Conservation (phyloP, 2,113 vertebrate species). For the Gavialis gangeticus region DNA sequence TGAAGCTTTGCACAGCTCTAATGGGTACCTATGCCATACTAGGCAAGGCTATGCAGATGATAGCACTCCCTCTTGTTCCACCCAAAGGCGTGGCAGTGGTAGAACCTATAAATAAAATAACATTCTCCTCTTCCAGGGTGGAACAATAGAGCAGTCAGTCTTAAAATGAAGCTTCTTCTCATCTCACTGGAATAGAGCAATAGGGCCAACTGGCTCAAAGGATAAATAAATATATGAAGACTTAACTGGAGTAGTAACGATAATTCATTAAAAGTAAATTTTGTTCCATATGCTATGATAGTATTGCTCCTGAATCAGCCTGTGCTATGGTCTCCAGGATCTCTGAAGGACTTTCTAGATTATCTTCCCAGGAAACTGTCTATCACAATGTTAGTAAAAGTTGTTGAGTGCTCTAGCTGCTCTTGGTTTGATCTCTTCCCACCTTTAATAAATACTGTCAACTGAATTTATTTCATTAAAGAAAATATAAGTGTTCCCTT, state of each 20-base stretch:
- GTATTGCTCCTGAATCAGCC: neutral
- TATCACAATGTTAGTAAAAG: neutral
- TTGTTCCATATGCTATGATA: neutral
- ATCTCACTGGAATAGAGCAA: neutral
- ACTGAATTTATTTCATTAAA: neutral
- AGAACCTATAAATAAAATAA: neutral
- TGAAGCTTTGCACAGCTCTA: too few relatives aligned
- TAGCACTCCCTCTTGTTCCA: neutral
- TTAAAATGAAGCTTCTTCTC: neutral
- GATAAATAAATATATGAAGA: neutral
- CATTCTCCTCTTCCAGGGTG: neutral
- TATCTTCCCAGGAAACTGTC: neutral
- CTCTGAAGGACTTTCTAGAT: neutral
- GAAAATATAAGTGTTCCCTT: neutral
- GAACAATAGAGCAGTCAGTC: neutral
- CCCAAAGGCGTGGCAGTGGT: neutral
- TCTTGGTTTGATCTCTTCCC: neutral
- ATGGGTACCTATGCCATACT: neutral
- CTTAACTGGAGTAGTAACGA: neutral
- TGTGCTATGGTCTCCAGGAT: neutral
- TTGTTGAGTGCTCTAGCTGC: neutral
- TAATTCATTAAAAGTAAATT: neutral
- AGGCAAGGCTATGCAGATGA: neutral
- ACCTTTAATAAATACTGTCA: neutral
- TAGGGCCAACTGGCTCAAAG: neutral